These are phyloP conservation scores for Agonopterix arenella DNA, from an alignment of 2,888 invertebrate species.

Conservation along the genomic window DNA sequence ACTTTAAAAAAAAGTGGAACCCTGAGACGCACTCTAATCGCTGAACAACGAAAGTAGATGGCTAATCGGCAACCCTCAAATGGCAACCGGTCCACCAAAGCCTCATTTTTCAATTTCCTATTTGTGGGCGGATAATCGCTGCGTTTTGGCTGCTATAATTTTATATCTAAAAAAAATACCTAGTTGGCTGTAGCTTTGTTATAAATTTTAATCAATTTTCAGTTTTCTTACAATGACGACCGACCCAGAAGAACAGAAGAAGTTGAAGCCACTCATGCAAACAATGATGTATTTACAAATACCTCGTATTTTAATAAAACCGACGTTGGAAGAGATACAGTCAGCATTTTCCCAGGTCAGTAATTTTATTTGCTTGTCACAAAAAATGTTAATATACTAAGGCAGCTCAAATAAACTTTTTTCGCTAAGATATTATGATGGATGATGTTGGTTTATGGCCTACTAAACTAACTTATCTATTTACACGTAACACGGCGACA, in stretches of 20 bases:
- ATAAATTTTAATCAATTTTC: slow-evolving; percentile 1
- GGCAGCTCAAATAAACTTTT: neutral
- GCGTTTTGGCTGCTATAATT: neutral
- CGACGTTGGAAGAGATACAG: slow-evolving; percentile 84
- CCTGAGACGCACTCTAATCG: no score
- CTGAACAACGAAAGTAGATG: no score
- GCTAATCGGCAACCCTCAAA: no score
- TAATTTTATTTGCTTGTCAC: neutral
- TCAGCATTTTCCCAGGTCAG: slow-evolving; percentile 78
- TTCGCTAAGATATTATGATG: neutral
- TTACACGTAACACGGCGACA: no score
- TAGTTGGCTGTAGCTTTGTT: neutral
- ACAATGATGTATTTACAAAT: slow-evolving; percentile 80
- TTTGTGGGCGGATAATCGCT: no score
- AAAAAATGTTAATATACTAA: neutral
- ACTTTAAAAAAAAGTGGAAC: no score
- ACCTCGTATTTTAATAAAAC: slow-evolving; percentile 78
- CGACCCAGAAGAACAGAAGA: slow-evolving; percentile 64
- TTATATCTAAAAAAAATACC: neutral
- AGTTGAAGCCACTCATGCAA: slow-evolving; percentile 75
- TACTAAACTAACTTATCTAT: no score
- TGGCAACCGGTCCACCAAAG: no score
- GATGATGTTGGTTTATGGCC: neutral
- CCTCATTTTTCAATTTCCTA: no score
- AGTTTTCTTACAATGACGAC: slow-evolving; percentile 70